Evolutionary conservation across 2,797 vertebrate genomes (phyloP), one percentile per base, ranked within the genome.

Genomic region (Myripristis jacobus): DNA sequence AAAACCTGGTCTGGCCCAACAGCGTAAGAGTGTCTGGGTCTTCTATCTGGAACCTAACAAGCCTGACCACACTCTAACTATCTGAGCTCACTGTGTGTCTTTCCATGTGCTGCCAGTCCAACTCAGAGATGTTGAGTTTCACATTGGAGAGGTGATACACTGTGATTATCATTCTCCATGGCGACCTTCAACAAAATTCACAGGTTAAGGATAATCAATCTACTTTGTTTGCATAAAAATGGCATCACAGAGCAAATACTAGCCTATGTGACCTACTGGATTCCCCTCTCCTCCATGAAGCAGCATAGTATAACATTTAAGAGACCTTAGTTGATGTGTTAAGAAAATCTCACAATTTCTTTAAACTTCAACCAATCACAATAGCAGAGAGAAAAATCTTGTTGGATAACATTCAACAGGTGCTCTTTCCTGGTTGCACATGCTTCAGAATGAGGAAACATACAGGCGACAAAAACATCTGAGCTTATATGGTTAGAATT

Each of bases 11-110:
- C 67, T 76, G 67, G 70, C 52, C 27, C 25, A 73, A 52, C 47
- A 58, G 61, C 38, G 70, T 41, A 63, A n/a, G 54, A 24, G 74
- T 54, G 59, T 66, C 73, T 87, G 73, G 64, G 52, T 76, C 66
- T 70, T 50, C 19, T 53, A 66, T 76, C 52, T 72, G 73, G 75
- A 73, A 66, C 70, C 78, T 54, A 69, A 66, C 70, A 83, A 87
- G 79, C 73, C 72, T 44, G 18, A 50, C 70, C 72, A 38, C 72
- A 29, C 46, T 31, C 29, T 25, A 18, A 55, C 70, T 66, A 64
- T 63, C 59, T 29, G 29, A 22, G 44, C 71, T 52, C 22, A 36
- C 21, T 36, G n/a, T 58, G 15, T 57, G 36, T 56, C 65, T 61
- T 18, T 53, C 6, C 12, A 21, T 15, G 44, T 52, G 51, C 10